A percentile compares a stretch with the other conserved stretches of the same genome.
Conservation (phyloP, 2,888 invertebrate species). For the Molorchus minor region DNA sequence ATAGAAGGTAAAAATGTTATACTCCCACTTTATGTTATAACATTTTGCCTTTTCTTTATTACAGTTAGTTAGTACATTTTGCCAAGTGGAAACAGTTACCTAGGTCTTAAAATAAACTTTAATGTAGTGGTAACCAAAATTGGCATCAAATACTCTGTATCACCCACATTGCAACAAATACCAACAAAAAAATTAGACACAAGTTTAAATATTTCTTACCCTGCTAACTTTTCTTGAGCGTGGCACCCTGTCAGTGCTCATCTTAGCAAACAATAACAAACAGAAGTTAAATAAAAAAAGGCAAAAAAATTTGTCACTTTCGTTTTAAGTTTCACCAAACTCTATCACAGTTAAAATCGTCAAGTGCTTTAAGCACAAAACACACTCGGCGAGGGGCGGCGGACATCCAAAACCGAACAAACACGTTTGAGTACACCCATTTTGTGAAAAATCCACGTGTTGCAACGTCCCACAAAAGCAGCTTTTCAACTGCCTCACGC, state of each 20-base stretch:
- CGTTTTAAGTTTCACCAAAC: conserved; percentile 6
- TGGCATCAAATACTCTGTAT: conserved; percentile 7
- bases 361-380: conserved; percentile 15
- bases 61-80: neutral
- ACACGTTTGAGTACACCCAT: conserved; percentile 33
- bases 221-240: conserved; percentile 22
- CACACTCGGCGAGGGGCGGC: conserved; percentile 21
- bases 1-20: no score
- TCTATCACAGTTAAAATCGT: conserved; percentile 15
- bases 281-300: conserved; percentile 13
- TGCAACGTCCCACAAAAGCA: conserved; percentile 34
- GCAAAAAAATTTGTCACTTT: conserved; percentile 10
- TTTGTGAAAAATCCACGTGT: conserved; percentile 39
- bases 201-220: conserved; percentile 12
- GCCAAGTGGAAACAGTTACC: neutral
- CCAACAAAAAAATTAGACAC: neutral
- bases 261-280: neutral
- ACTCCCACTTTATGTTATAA: no score
- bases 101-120: conserved; percentile 17
- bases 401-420: conserved; percentile 16
- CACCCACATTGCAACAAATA: neutral
- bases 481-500: conserved; percentile 41
- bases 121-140: conserved; percentile 14
- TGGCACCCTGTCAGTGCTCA: conserved; percentile 19
- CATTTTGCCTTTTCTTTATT: neutral